Evolutionary conservation across 2,797 vertebrate species (phyloP).

Genomic region (Gallinago stenura): DNA sequence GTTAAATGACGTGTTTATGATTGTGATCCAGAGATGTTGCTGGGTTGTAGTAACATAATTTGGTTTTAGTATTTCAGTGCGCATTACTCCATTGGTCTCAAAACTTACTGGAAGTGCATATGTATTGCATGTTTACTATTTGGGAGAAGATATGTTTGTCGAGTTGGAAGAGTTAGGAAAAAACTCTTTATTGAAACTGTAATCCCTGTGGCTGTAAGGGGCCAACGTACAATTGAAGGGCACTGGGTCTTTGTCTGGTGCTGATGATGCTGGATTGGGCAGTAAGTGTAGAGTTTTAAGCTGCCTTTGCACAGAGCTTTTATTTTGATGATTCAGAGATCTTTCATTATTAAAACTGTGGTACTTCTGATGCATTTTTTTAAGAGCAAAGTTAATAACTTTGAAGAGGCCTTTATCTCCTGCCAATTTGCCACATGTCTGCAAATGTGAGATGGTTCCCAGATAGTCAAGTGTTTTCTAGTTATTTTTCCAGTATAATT

Average conservation of each 20-base stretch:
- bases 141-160: background rate
- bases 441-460: background rate
- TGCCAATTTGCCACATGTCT: background rate
- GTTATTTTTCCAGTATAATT: background rate
- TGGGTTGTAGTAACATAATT: background rate
- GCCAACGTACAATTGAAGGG: background rate
- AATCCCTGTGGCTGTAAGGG: background rate
- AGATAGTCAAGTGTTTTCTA: background rate
- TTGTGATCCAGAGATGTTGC: background rate
- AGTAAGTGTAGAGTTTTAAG: background rate
- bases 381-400: background rate
- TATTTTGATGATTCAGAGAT: background rate
- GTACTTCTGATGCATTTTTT: background rate
- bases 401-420: background rate
- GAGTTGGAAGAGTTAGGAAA: background rate
- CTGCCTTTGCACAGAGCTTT: background rate
- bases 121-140: background rate
- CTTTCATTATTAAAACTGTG: background rate
- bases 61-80: background rate
- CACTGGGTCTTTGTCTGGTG: background rate
- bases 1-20: background rate
- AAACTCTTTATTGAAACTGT: fast-evolving
- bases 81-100: background rate
- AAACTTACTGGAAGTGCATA: background rate
- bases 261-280: background rate